phyloP scores from a whole-genome alignment of 1,140 invertebrate genomes.

The Druon quercuslanigerum region DNA sequence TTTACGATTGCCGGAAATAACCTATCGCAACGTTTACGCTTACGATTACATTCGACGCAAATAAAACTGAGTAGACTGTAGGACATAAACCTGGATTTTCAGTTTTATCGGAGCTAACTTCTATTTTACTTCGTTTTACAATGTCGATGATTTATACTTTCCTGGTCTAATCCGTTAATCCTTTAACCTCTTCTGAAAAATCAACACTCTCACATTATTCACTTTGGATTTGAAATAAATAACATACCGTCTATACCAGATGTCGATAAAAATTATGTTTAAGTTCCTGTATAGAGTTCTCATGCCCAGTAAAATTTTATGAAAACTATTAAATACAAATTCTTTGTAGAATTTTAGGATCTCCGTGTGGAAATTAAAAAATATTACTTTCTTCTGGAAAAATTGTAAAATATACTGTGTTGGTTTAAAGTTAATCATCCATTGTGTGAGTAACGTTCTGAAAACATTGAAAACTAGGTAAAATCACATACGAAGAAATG shows the following conservation, averaged over 20 bases:
- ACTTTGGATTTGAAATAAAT: not conserved
- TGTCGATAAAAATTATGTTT: not conserved
- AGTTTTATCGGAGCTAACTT: conserved; percentile 28
- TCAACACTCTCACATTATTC: conserved; percentile 23
- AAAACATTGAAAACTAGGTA: too few species aligned
- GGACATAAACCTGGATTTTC: conserved; percentile 28
- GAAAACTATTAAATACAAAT: too few species aligned
- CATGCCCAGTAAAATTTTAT: too few species aligned
- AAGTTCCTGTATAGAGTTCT: not conserved
- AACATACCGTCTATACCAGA: not conserved
- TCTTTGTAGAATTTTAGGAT: too few species aligned
- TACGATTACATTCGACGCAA: conserved; percentile 21
- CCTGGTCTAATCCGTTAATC: conserved; percentile 26
- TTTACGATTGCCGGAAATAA: conserved; percentile 30
- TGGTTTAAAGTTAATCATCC: too few species aligned
- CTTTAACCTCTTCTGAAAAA: conserved; percentile 1
- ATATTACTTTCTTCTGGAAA: too few species aligned
- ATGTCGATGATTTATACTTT: conserved; percentile 25
- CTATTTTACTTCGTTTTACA: conserved; percentile 29
- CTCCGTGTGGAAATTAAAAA: too few species aligned
- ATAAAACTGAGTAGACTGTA: conserved; percentile 1
- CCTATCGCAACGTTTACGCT: conserved; percentile 26
- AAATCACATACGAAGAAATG: too few species aligned
- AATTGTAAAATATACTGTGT: too few species aligned
- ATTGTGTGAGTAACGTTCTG: too few species aligned